Conservation (phyloP, 2,888 invertebrate genomes). For the Drosophila subquinaria region DNA sequence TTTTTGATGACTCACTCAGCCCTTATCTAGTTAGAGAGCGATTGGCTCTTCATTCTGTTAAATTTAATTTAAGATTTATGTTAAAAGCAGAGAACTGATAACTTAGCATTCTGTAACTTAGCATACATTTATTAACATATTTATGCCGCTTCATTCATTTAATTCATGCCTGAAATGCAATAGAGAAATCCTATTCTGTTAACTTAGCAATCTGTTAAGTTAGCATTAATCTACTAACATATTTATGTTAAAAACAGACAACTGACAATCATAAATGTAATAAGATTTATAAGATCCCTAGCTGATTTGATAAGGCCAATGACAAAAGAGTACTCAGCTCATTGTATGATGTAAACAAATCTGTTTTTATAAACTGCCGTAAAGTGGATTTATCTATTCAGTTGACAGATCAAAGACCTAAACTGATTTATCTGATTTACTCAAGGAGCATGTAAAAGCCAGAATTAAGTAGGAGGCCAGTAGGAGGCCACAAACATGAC, state of each 20-base stretch:
- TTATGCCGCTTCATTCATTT: background rate
- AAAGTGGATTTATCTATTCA: conserved; percentile 21
- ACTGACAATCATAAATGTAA: background rate
- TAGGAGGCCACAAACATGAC: conserved; percentile 30
- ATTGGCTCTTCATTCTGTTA: background rate
- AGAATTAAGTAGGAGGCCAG: conserved; percentile 10
- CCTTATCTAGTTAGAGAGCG: background rate
- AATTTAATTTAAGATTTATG: too few relatives aligned
- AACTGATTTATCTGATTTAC: conserved; percentile 36
- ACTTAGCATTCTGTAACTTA: too few relatives aligned
- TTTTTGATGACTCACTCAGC: background rate
- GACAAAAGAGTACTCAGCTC: conserved; percentile 15
- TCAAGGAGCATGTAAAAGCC: conserved; percentile 20
- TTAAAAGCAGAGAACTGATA: background rate
- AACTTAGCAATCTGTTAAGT: background rate
- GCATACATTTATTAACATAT: background rate
- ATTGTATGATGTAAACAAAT: conserved; percentile 3
- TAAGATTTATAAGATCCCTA: background rate
- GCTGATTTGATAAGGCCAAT: background rate
- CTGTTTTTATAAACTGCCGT: conserved; percentile 34
- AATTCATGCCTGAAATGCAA: too few relatives aligned
- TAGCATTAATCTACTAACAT: background rate
- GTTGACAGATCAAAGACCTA: conserved; percentile 50
- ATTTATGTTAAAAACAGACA: background rate
- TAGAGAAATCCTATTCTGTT: background rate